A percentile compares a stretch with the other conserved stretches of the same genome.
These are phyloP conservation scores for Orius insidiosus DNA, from an alignment of 1,140 invertebrate genomes.

Conservation along the genomic window DNA sequence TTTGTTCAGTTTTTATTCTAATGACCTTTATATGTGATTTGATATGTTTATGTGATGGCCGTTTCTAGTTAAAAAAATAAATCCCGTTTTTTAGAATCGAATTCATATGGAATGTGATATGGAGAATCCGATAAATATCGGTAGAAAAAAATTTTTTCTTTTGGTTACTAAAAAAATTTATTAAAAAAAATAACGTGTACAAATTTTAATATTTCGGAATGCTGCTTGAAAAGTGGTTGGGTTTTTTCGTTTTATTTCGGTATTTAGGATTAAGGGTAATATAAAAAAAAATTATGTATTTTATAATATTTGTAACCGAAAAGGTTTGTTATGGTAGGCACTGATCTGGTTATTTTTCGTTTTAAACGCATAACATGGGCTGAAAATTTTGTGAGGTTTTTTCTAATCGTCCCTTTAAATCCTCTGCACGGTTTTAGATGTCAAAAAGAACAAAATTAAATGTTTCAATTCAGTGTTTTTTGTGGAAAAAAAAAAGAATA, in stretches of 20 bases:
- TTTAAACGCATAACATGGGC: no score
- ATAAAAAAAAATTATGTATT: constrained; percentile 7
- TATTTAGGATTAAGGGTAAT: not conserved
- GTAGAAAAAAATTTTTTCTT: not conserved
- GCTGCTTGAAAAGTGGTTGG: constrained; percentile 7
- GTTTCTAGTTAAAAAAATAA: constrained; percentile 3
- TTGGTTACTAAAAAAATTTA: no score
- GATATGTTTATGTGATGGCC: constrained; percentile 4
- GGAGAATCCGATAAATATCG: not conserved
- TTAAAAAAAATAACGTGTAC: not conserved
- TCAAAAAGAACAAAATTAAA: no score
- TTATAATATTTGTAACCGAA: constrained; percentile 2
- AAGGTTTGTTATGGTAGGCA: no score
- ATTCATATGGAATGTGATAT: constrained; percentile 1
- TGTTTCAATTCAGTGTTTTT: constrained; percentile 9
- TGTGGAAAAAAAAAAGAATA: constrained; percentile 10
- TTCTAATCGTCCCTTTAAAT: no score
- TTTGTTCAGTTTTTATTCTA: constrained; percentile 14
- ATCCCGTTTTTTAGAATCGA: no score
- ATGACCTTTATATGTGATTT: constrained; percentile 13
- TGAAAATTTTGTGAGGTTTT: no score
- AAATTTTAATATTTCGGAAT: constrained; percentile 1
- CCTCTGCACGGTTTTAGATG: no score
- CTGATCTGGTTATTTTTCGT: no score
- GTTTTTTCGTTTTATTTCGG: not conserved